Conservation (phyloP, 2,113 vertebrate species). For the Seriola rivoliana region DNA sequence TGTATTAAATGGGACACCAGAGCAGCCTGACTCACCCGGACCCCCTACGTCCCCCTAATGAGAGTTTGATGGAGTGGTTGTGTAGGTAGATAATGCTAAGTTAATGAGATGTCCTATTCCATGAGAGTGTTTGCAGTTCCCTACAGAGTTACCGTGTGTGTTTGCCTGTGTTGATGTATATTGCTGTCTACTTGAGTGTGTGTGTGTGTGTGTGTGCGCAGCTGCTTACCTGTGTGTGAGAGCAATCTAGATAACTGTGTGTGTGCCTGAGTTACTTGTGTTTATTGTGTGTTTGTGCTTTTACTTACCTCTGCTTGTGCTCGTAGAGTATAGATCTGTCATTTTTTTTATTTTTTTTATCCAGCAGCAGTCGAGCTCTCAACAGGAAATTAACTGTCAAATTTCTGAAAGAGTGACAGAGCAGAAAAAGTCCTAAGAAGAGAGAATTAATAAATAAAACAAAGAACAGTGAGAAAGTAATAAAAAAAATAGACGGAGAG, state of each 20-base stretch:
- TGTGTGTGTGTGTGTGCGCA: background rate
- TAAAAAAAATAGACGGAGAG: background rate
- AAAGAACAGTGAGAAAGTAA: conserved; percentile 17
- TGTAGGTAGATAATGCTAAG: conserved; percentile 73
- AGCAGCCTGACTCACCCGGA: conserved; percentile 57
- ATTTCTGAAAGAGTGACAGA: conserved; percentile 52
- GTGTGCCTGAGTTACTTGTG: background rate
- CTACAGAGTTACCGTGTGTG: conserved; percentile 45
- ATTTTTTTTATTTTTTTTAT: conserved; percentile 12
- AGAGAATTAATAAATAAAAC: conserved; percentile 39
- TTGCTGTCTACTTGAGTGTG: conserved; percentile 44
- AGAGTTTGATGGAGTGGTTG: conserved; percentile 75
- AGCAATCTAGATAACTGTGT: background rate
- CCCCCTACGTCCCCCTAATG: conserved; percentile 60
- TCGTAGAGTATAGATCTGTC: background rate
- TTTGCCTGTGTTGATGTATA: conserved; percentile 47
- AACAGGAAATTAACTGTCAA: conserved; percentile 70
- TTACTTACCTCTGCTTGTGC: background rate
- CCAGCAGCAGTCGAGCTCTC: background rate
- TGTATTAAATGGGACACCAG: conserved; percentile 68
- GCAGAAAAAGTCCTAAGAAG: conserved; percentile 22
- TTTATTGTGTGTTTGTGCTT: conserved; percentile 11
- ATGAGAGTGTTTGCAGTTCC: conserved; percentile 66
- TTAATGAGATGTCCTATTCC: conserved; percentile 76
- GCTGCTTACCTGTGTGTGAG: conserved; percentile 17